Percentiles rank a stretch among this genome's conserved stretches.
Evolutionary conservation across 2,888 invertebrate genomes (phyloP).

Genomic region (Cactoblastis cactorum): DNA sequence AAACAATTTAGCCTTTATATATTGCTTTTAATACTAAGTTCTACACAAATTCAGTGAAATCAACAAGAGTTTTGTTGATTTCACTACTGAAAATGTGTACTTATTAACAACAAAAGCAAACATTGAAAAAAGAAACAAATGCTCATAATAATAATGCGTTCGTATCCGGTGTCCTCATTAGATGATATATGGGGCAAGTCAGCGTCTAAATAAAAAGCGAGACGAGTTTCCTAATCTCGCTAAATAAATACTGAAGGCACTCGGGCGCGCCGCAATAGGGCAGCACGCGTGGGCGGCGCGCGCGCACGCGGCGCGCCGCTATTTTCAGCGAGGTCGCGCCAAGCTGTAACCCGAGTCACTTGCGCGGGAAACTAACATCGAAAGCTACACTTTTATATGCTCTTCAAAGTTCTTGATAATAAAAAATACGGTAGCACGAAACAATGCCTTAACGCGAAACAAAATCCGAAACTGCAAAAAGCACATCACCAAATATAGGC

Average conservation of each 20-base stretch:
- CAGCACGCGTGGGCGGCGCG: conserved; percentile 39
- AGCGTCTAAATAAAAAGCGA: conserved; percentile 64
- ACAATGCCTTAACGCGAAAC: background rate
- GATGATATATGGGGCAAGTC: conserved; percentile 64
- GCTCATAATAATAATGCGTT: conserved; percentile 3
- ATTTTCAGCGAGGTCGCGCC: conserved; percentile 75
- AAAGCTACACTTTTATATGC: conserved; percentile 28
- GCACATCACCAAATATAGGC: conserved; percentile 39
- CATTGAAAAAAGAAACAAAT: background rate
- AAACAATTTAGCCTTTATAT: no score
- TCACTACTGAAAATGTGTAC: no score
- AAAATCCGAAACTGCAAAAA: conserved; percentile 26
- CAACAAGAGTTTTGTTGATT: no score
- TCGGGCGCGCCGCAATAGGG: conserved; percentile 74
- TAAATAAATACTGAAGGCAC: conserved; percentile 69
- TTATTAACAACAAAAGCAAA: background rate
- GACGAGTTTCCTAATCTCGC: conserved; percentile 72
- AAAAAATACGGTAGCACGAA: background rate
- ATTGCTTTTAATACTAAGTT: no score
- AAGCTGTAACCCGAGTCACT: conserved; percentile 73
- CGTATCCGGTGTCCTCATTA: conserved; percentile 45
- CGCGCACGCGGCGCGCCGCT: conserved; percentile 46
- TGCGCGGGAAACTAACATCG: conserved; percentile 35
- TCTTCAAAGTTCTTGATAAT: conserved; percentile 19
- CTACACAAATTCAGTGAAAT: no score